Evolutionary conservation across 2,888 invertebrate genomes (phyloP).

Genomic region (Liopterus haemorrhoidalis): DNA sequence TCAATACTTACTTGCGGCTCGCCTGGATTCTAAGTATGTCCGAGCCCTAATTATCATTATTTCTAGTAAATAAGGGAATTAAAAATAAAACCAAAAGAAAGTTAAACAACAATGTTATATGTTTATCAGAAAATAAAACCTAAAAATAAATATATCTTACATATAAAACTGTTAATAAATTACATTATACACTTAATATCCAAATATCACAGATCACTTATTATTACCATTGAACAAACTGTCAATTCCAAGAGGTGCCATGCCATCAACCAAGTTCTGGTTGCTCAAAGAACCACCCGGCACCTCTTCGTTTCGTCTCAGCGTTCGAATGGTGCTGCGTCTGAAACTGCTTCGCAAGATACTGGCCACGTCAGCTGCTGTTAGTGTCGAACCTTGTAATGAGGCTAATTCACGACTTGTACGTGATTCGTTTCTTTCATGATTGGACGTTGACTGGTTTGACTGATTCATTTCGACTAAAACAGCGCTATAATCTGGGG

Average conservation of each 20-base stretch:
- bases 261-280: constrained; percentile 56
- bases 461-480: constrained; percentile 55
- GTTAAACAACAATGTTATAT: no score
- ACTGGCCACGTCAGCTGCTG: constrained; percentile 54
- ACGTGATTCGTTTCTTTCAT: constrained; percentile 20
- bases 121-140: no score
- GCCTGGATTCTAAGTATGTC: no score
- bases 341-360: constrained; percentile 54
- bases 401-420: constrained; percentile 10
- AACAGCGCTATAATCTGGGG: constrained; percentile 59
- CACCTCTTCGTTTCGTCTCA: constrained; percentile 44
- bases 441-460: constrained; percentile 24
- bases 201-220: constrained; percentile 33
- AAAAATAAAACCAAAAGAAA: no score
- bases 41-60: no score
- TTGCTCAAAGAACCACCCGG: constrained; percentile 51
- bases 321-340: constrained; percentile 44
- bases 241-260: constrained; percentile 53
- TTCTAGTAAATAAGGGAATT: no score
- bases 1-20: no score
- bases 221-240: constrained; percentile 33
- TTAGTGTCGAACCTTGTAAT: constrained; percentile 41
- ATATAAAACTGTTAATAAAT: no score
- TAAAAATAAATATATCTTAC: no score
- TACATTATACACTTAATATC: no score